phyloP scores from a whole-genome alignment of 1,140 invertebrate species.

The Triops longicaudatus region DNA sequence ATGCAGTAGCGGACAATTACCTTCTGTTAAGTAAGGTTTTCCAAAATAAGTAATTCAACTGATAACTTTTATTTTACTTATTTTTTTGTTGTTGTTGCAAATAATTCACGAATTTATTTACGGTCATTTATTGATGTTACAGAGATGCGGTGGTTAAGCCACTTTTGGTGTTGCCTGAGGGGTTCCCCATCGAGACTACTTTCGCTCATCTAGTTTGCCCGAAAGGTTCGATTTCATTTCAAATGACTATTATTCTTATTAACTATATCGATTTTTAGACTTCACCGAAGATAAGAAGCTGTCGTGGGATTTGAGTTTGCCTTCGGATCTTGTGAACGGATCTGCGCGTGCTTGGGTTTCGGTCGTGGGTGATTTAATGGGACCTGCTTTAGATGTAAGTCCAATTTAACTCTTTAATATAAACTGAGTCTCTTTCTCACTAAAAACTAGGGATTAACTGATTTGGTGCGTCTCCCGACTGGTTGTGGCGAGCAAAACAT shows the following conservation, averaged over 20 bases:
- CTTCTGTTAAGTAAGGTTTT: too few species aligned
- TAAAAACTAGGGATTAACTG: constrained; percentile 44
- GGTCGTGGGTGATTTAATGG: constrained; percentile 50
- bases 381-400: constrained; percentile 47
- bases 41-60: too few species aligned
- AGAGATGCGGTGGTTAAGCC: constrained; percentile 52
- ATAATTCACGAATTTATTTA: too few species aligned
- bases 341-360: constrained; percentile 50
- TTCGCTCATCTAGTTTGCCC: constrained; percentile 50
- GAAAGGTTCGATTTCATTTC: constrained; percentile 31
- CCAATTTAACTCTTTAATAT: too few species aligned
- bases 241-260: too few species aligned
- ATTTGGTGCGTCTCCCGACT: constrained; percentile 50
- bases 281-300: constrained; percentile 28
- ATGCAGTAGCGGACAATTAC: constrained; percentile 37
- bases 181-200: constrained; percentile 47
- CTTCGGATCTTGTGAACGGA: constrained; percentile 41
- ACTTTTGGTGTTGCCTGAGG: constrained; percentile 52
- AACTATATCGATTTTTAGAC: constrained; percentile 3
- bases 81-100: too few species aligned
- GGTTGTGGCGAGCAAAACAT: constrained; percentile 80
- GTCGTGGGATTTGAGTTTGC: constrained; percentile 30
- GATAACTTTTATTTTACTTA: neutral
- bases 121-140: too few species aligned
- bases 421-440: too few species aligned